Evolutionary conservation across 2,797 vertebrate genomes (phyloP).

Genomic region (Propithecus perrieri): DNA sequence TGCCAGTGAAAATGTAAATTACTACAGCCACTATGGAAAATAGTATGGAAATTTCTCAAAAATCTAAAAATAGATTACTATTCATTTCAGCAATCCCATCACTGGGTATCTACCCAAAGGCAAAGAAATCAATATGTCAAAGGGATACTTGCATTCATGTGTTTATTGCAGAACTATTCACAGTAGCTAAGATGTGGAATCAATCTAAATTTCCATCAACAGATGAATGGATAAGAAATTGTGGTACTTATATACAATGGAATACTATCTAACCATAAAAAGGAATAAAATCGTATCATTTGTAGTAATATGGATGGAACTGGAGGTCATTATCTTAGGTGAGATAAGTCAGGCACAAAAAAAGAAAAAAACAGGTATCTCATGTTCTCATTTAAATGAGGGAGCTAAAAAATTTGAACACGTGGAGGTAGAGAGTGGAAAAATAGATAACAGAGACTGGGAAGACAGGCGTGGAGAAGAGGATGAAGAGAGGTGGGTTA

Average conservation of each 20-base stretch:
- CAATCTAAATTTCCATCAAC: background rate
- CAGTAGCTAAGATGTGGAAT: background rate
- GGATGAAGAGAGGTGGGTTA: background rate
- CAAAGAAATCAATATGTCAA: background rate
- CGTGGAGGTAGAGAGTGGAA: background rate
- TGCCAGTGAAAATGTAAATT: background rate
- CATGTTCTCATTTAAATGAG: background rate
- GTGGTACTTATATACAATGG: background rate
- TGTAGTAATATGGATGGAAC: background rate
- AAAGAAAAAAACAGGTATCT: background rate
- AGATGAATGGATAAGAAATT: background rate
- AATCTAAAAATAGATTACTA: background rate
- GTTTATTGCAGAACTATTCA: background rate
- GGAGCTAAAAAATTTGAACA: background rate
- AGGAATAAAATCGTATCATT: background rate
- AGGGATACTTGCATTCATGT: background rate
- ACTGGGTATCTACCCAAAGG: background rate
- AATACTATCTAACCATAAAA: background rate
- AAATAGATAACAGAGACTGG: background rate
- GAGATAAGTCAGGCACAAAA: background rate
- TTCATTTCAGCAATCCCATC: background rate
- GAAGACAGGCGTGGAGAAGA: background rate
- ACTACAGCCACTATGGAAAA: background rate
- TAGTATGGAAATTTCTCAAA: background rate
- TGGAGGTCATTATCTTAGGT: background rate